Conservation (phyloP, 2,797 vertebrate species). For the Sparus aurata region DNA sequence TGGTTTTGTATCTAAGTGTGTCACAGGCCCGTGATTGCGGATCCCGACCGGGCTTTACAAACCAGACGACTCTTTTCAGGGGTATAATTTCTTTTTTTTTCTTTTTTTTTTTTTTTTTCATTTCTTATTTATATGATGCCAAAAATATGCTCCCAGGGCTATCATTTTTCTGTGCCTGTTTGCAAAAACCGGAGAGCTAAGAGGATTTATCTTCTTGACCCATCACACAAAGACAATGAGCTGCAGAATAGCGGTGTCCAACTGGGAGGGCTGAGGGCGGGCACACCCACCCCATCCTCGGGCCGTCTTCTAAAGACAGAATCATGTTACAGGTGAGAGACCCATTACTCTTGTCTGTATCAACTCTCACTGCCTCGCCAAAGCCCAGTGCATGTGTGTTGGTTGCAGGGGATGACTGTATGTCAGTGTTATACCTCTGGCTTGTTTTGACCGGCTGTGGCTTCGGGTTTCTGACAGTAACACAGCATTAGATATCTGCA, state of each 20-base stretch:
- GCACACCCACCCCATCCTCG: conserved; percentile 66
- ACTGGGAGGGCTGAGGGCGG: conserved; percentile 62
- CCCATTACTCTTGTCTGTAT: conserved; percentile 71
- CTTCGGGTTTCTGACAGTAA: conserved; percentile 67
- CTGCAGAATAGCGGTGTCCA: conserved; percentile 67
- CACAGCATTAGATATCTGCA: conserved; percentile 54
- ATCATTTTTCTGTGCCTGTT: conserved; percentile 76
- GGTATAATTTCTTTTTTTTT: conserved; percentile 42
- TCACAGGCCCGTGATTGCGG: conserved; percentile 10
- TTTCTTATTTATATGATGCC: conserved; percentile 79
- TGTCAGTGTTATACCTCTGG: conserved; percentile 66
- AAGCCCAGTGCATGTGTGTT: conserved; percentile 68
- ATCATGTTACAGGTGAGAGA: conserved; percentile 79
- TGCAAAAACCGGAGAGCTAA: conserved; percentile 64
- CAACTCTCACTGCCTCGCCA: conserved; percentile 60
- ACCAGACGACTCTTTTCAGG: conserved; percentile 52
- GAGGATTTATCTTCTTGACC: conserved; percentile 81
- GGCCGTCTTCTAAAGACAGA: conserved; percentile 68
- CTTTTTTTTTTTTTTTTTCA: conserved; percentile 44
- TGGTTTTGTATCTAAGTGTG: conserved; percentile 4
- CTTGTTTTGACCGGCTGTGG: conserved; percentile 63
- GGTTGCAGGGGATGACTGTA: conserved; percentile 78
- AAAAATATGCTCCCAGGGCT: conserved; percentile 79
- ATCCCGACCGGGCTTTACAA: conserved; percentile 18
- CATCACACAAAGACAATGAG: conserved; percentile 80